Evolutionary conservation across 1,140 invertebrate genomes (phyloP), one percentile per base, ranked within the genome.

Genomic region (Orchesella cincta): DNA sequence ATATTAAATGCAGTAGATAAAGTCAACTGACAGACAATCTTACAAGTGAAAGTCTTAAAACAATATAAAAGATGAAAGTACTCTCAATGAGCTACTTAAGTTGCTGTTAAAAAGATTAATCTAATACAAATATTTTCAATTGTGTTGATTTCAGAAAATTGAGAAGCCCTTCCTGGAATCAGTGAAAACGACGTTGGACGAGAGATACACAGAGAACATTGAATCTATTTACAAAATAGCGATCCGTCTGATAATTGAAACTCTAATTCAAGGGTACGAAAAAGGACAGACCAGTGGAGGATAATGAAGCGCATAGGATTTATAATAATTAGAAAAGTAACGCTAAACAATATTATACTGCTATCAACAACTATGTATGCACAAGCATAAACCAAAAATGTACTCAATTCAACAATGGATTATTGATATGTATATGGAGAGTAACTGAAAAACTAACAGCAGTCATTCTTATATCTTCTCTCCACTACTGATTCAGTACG

Each of bases 181-280:
- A 0, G 94, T 96, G 31, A 90, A 93, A 82, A 89, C 90, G 62
- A 95, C 94, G 0, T 86, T 96, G 26, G 93, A 93, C 0, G 94
- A 97, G 82, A 89, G 94, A 34, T 96, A 94, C 86, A 95, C 94
- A 16, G 93, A 94, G 71, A 96, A 96, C 86, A 94, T 96, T 78
- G 93, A 95, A 83, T 91, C 89, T 79, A 95, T 96, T 81, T 96
- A 96, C 88, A 93, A 94, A 87, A 90, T 94, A 80, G 94, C 93
- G 75, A 96, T 97, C 83, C 93, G 94, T 83, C 94, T 96, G 83
- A 93, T 97, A 80, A 90, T 97, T 83, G 90, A 94, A 83, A 94
- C 93, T 0, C 86, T 97, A 71, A 88, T 94, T 51, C 90, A 92
- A 78, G 93, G 94, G 35, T 96, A 90, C 86, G 91, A 93, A 81